Conservation (phyloP, 2,797 vertebrate species). For the Eutrigla gurnardus region DNA sequence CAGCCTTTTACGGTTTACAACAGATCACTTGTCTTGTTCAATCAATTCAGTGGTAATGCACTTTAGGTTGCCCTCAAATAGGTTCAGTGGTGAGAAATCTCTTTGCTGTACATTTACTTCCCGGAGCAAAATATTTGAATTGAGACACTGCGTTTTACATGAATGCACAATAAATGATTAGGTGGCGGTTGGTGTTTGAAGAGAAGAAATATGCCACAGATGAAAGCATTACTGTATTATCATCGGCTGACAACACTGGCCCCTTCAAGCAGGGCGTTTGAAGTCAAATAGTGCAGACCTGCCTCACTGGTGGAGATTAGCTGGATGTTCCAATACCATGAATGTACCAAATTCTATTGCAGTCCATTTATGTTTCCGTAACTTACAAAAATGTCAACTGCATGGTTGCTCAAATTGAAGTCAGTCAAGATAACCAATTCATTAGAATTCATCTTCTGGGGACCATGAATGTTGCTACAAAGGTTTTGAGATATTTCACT, state of each 20-base stretch:
- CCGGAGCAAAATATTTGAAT: background rate
- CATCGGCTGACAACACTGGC: background rate
- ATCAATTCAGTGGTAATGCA: no score
- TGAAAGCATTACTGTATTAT: background rate
- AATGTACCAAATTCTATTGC: no score
- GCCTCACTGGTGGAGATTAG: no score
- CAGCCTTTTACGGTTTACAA: no score
- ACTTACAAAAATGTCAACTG: background rate
- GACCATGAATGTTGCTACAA: background rate
- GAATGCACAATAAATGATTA: background rate
- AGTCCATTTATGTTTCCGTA: no score
- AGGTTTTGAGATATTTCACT: background rate
- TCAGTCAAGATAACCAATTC: background rate
- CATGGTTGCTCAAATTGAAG: background rate
- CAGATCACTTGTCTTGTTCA: no score
- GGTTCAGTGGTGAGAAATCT: background rate
- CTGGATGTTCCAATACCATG: no score
- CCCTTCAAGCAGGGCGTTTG: no score
- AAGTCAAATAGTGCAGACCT: no score
- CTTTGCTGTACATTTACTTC: background rate
- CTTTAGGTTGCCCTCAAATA: background rate
- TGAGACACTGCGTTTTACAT: background rate
- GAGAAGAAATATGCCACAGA: background rate
- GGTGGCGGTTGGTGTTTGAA: no score
- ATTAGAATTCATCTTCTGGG: background rate